A percentile compares a stretch with the other conserved stretches of the same genome.
phyloP scores from a whole-genome alignment of 2,888 invertebrate genomes.

The Lottia gigantea region DNA sequence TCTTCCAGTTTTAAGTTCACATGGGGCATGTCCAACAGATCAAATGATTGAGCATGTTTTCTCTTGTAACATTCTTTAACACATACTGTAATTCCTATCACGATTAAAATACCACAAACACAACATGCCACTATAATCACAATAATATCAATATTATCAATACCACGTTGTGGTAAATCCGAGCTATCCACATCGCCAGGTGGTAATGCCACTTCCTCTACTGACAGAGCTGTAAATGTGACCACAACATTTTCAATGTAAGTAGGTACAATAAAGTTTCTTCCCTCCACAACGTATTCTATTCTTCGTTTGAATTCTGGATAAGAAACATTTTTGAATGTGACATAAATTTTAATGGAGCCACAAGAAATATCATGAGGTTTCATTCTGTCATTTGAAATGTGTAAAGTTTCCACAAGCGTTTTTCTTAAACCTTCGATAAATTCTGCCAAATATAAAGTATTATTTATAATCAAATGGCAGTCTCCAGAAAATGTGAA shows the following conservation, averaged over 20 bases:
- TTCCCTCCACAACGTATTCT: slow-evolving; percentile 1
- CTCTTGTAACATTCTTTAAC: slow-evolving; percentile 45
- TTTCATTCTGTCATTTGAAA: slow-evolving; percentile 25
- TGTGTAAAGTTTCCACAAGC: slow-evolving; percentile 25
- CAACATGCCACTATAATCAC: slow-evolving; percentile 49
- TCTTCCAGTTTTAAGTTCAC: slow-evolving; percentile 48
- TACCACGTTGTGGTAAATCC: slow-evolving; percentile 18
- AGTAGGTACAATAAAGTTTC: slow-evolving; percentile 30
- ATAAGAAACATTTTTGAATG: slow-evolving; percentile 24
- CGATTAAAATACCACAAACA: slow-evolving; percentile 42
- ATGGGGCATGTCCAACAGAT: slow-evolving; percentile 45
- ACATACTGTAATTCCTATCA: slow-evolving; percentile 39
- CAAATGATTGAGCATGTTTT: slow-evolving; percentile 48
- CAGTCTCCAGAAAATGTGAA: slow-evolving; percentile 29
- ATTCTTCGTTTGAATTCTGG: slow-evolving; percentile 17
- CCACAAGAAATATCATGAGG: slow-evolving; percentile 33
- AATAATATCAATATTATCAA: slow-evolving; percentile 46
- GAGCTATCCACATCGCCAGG: slow-evolving; percentile 6
- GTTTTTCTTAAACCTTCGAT: slow-evolving; percentile 32
- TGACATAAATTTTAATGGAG: slow-evolving; percentile 24
- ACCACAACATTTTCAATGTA: slow-evolving; percentile 29
- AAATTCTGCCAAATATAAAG: slow-evolving; percentile 32
- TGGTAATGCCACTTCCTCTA: slow-evolving; percentile 23
- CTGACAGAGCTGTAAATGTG: slow-evolving; percentile 25
- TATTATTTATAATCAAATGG: slow-evolving; percentile 25